phyloP scores from a whole-genome alignment of 2,888 invertebrate species.

The Monochamus alternatus region DNA sequence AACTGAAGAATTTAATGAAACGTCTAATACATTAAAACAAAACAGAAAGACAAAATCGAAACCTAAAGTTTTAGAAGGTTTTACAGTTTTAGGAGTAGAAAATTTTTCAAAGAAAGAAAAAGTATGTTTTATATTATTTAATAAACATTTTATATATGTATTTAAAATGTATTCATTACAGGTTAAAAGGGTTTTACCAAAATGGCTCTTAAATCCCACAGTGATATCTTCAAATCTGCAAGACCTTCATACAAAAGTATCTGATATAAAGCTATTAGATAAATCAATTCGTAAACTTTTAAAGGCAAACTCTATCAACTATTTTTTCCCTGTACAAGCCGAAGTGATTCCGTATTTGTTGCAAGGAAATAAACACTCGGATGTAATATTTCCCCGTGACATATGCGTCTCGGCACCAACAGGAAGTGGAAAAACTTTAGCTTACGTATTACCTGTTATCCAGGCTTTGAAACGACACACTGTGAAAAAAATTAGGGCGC shows the following conservation, averaged over 20 bases:
- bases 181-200: slow-evolving; percentile 86
- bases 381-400: slow-evolving; percentile 85
- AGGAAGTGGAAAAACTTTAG: slow-evolving; percentile 97
- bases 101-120: slow-evolving; percentile 75
- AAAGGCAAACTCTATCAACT: slow-evolving; percentile 79
- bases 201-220: slow-evolving; percentile 89
- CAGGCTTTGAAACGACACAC: slow-evolving; percentile 73
- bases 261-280: slow-evolving; percentile 78
- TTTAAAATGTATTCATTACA: slow-evolving; percentile 61
- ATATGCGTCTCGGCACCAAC: slow-evolving; percentile 98
- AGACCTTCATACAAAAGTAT: slow-evolving; percentile 72
- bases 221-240: slow-evolving; percentile 83
- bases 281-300: slow-evolving; percentile 76
- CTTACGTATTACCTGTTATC: slow-evolving; percentile 93
- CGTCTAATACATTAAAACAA: slow-evolving; percentile 47
- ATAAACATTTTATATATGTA: slow-evolving; percentile 24
- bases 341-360: slow-evolving; percentile 85
- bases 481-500: slow-evolving; percentile 79
- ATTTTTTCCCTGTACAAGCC: slow-evolving; percentile 90
- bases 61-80: slow-evolving; percentile 70
- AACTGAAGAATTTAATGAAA: slow-evolving; percentile 36
- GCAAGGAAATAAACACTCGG: slow-evolving; percentile 75
- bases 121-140: slow-evolving; percentile 61
- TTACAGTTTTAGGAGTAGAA: slow-evolving; percentile 80
- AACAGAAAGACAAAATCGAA: slow-evolving; percentile 60